Evolutionary conservation across 2,888 invertebrate genomes (phyloP), one percentile per base, ranked within the genome.

Genomic region (Tortrix viridana): DNA sequence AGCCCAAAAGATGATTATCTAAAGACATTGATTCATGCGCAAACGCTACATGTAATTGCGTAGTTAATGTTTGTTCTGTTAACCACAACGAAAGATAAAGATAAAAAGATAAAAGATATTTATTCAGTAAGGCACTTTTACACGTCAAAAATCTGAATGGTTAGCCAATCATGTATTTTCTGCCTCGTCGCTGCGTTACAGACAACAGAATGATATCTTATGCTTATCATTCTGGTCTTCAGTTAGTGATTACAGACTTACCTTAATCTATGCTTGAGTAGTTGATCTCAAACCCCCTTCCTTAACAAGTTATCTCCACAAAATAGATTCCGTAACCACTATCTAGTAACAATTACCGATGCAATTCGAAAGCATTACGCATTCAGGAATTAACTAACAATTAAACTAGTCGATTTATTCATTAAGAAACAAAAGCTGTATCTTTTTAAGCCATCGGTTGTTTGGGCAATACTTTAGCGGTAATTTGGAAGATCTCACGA

Each of bases 381-480:
- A 63, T 63, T 63, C 53, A 47, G 43, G 46, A 63, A 63, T 63
- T 58, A 63, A 48, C 53, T 57, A 63, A 63, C 63, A 63, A 63
- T 63, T 63, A 63, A 50, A 63, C 53, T 63, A 57, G 57, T 63
- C 62, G 62, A 63, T 63, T 63, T 63, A 63, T 63, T 63, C 63
- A 63, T 63, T 63, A 62, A 38, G 63, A 63, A 62, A 62, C 62
- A 62, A 62, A 61, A 62, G 49, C 23, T 23, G 47, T 63, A 63
- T 63, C 63, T 63, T 58, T 63, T 43, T 47, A 20, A 53, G 38
- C 63, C 63, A 63, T 63, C 63, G 43, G 60, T 47, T 63, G 58
- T 63, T 63, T 63, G 63, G 52, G 63, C 63, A 63, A 63, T 57
- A 63, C 52, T 58, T 38, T 52, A 63, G 52, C 57, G 5, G 49